Conservation (phyloP, 2,888 invertebrate genomes). For the Brassicogethes aeneus region DNA sequence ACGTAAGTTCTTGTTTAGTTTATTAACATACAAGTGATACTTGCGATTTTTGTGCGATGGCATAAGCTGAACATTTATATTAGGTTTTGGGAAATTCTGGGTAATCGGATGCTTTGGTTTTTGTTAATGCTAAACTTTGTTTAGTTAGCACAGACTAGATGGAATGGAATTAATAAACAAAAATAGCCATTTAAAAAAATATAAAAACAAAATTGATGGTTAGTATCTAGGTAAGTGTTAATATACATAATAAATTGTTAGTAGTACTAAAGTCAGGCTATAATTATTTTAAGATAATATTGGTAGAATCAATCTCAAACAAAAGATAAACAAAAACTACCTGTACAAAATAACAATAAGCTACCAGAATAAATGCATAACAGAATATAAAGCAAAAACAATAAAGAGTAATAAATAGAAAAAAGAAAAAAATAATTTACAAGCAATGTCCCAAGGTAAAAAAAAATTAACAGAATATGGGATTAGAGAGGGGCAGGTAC, state of each 20-base stretch:
- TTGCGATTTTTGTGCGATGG: constrained; percentile 33
- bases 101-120: constrained; percentile 23
- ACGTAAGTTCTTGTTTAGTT: neutral
- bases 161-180: constrained; percentile 3
- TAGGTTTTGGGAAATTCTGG: constrained; percentile 8
- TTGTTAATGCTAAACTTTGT: constrained; percentile 11
- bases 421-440: constrained; percentile 9
- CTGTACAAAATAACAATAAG: constrained; percentile 1
- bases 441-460: constrained; percentile 11
- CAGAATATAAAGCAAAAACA: neutral
- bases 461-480: no score
- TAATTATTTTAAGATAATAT: no score
- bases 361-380: neutral
- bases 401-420: constrained; percentile 3
- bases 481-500: constrained; percentile 8
- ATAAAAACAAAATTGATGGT: no score
- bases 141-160: constrained; percentile 16
- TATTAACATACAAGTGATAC: constrained; percentile 21
- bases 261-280: no score
- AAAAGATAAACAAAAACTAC: neutral
- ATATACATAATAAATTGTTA: no score
- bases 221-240: no score
- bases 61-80: constrained; percentile 20
- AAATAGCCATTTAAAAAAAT: no score
- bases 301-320: no score